Evolutionary conservation across 2,113 vertebrate species (phyloP).

Genomic region (Paracanthobrama guichenoti): DNA sequence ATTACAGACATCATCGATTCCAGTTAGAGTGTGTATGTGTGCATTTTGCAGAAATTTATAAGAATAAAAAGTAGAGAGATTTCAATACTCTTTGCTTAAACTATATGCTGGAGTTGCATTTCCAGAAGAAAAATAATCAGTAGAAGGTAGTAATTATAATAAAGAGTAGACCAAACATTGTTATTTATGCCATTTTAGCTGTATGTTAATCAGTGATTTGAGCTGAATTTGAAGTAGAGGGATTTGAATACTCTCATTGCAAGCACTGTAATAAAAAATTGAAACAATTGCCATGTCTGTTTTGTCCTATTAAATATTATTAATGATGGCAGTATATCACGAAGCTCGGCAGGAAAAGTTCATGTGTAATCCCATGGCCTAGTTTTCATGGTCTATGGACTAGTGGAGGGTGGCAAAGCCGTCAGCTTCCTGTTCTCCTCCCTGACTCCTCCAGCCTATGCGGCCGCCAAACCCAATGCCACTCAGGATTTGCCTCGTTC

Average conservation of each 20-base stretch:
- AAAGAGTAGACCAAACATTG: neutral
- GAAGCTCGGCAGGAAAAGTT: slow-evolving; percentile 1
- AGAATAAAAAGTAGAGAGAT: neutral
- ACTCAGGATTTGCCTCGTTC: slow-evolving; percentile 18
- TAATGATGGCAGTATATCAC: neutral
- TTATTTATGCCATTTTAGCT: neutral
- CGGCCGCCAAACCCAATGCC: neutral
- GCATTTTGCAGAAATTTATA: neutral
- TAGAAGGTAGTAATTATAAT: too few relatives aligned
- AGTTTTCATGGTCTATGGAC: slow-evolving; percentile 10
- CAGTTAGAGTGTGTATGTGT: neutral
- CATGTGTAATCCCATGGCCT: slow-evolving; percentile 26
- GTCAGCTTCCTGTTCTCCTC: neutral
- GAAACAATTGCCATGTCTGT: neutral
- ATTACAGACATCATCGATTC: neutral
- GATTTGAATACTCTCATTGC: neutral
- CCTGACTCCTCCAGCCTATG: neutral
- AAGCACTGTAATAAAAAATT: neutral
- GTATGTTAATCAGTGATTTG: neutral
- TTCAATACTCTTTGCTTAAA: neutral
- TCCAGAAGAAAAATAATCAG: too few relatives aligned
- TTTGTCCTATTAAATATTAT: neutral
- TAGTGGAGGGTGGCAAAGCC: neutral
- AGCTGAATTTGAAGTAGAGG: neutral
- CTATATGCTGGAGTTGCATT: too few relatives aligned